Conservation (phyloP, 1,140 invertebrate genomes). For the Drosophila neocordata region DNA sequence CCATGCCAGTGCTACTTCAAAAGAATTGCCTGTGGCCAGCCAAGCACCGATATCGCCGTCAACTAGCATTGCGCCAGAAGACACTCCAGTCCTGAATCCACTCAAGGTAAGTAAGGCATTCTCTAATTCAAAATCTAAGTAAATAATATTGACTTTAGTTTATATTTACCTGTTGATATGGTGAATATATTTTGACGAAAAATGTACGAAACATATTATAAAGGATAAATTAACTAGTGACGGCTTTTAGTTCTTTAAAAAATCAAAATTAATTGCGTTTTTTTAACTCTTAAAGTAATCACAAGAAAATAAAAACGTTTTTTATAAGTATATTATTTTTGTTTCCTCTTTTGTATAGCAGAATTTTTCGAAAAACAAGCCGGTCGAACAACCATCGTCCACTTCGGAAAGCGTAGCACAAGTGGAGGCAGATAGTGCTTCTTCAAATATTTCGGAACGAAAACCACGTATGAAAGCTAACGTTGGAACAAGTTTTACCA, state of each 20-base stretch:
- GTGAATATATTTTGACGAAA: too few species aligned
- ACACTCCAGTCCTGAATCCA: conserved; percentile 10
- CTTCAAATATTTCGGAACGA: conserved; percentile 46
- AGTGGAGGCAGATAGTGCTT: conserved; percentile 80
- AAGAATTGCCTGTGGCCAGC: conserved; percentile 26
- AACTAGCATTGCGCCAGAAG: conserved; percentile 22
- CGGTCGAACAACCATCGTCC: conserved; percentile 66
- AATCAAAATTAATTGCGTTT: too few species aligned
- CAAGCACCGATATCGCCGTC: conserved; percentile 46
- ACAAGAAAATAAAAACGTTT: too few species aligned
- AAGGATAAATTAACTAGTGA: too few species aligned
- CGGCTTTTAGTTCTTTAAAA: too few species aligned
- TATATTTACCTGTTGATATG: too few species aligned
- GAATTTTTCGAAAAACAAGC: conserved; percentile 34
- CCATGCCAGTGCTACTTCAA: conserved; percentile 39
- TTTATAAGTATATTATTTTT: not conserved
- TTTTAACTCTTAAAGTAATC: too few species aligned
- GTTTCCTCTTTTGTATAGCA: conserved; percentile 14
- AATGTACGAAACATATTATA: too few species aligned
- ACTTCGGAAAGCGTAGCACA: conserved; percentile 64
- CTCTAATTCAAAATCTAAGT: not conserved
- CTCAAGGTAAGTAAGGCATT: conserved; percentile 23
- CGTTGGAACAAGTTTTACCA: not conserved
- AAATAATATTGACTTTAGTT: not conserved
- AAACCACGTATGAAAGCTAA: conserved; percentile 26